These are phyloP conservation scores for Bolinopsis microptera DNA, from an alignment of 37 sponge, comb jelly and placozoan species.

Conservation along the genomic window DNA sequence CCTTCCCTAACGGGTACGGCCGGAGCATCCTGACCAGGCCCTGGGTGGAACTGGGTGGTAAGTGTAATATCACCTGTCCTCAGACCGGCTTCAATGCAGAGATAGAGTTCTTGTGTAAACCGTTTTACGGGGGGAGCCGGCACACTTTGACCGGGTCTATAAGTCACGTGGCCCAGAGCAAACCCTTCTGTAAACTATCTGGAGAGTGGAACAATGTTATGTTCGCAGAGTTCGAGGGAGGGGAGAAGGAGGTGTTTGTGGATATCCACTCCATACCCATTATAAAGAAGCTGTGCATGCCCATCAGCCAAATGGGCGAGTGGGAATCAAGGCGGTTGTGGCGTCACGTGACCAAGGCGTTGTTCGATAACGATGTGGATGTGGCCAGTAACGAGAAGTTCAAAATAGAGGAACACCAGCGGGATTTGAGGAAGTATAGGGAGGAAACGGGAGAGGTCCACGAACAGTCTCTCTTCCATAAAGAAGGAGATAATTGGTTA, in stretches of 20 bases:
- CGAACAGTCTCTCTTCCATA: constrained; percentile 27
- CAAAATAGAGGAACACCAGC: constrained; percentile 65
- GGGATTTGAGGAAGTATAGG: constrained; percentile 19
- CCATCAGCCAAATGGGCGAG: constrained; percentile 73
- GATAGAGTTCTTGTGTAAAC: constrained; percentile 94
- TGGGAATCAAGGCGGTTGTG: constrained; percentile 82
- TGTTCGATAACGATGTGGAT: constrained; percentile 72
- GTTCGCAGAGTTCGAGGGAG: constrained; percentile 76
- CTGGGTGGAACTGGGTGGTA: constrained; percentile 97
- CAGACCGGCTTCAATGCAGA: constrained; percentile 86
- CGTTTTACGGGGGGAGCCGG: constrained; percentile 50
- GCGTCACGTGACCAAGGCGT: constrained; percentile 81
- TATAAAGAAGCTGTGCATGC: constrained; percentile 83
- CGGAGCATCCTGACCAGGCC: constrained; percentile 93
- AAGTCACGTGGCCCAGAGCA: constrained; percentile 77
- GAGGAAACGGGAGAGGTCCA: constrained; percentile 60
- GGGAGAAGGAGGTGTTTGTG: constrained; percentile 84
- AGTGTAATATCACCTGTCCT: constrained; percentile 75
- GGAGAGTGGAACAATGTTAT: constrained; percentile 99
- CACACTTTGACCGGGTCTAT: constrained; percentile 15
- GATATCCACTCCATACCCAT: constrained; percentile 80
- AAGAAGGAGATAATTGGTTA: constrained; percentile 58
- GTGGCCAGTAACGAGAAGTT: constrained; percentile 91
- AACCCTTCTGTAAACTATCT: constrained; percentile 79
- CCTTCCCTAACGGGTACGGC: constrained; percentile 92